phyloP scores from a whole-genome alignment of 2,888 invertebrate species.

The Euspilapteryx auroguttella region DNA sequence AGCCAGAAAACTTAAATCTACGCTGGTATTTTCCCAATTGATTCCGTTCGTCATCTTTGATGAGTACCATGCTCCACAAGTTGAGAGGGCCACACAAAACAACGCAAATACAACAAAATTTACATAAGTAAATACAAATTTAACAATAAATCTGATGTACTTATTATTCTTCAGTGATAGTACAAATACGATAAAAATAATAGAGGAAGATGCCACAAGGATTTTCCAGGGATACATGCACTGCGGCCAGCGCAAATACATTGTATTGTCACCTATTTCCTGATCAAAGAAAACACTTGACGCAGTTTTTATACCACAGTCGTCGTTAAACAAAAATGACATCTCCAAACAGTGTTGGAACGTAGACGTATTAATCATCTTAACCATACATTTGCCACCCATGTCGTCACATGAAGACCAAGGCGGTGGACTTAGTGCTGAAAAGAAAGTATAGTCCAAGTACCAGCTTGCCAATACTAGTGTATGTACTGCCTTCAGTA shows the following conservation, averaged over 20 bases:
- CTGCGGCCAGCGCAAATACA: slow-evolving; percentile 10
- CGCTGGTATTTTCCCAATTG: slow-evolving; percentile 5
- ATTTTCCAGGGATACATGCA: slow-evolving; percentile 28
- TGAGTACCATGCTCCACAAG: slow-evolving; percentile 35
- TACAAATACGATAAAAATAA: slow-evolving; percentile 19
- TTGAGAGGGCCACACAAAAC: slow-evolving; percentile 28
- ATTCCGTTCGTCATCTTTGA: slow-evolving; percentile 18
- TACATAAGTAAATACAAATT: slow-evolving; percentile 19
- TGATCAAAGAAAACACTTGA: slow-evolving; percentile 33
- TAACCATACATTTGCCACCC: slow-evolving; percentile 35
- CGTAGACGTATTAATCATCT: slow-evolving; percentile 29
- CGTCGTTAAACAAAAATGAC: slow-evolving; percentile 25
- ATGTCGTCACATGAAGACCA: slow-evolving; percentile 37
- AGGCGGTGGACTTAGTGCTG: slow-evolving; percentile 30
- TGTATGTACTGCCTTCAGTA: slow-evolving; percentile 25
- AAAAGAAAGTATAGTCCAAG: slow-evolving; percentile 29
- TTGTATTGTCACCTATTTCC: slow-evolving; percentile 29
- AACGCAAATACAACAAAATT: slow-evolving; percentile 20
- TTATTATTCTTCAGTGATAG: slow-evolving; percentile 28
- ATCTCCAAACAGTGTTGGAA: slow-evolving; percentile 45
- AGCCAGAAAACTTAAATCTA: not conserved
- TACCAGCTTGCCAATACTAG: slow-evolving; percentile 33
- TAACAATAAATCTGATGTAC: slow-evolving; percentile 19
- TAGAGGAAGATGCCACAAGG: slow-evolving; percentile 14
- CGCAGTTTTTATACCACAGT: slow-evolving; percentile 40